Evolutionary conservation across 2,113 vertebrate genomes (phyloP).

Genomic region (Pachypanchax playfairii): DNA sequence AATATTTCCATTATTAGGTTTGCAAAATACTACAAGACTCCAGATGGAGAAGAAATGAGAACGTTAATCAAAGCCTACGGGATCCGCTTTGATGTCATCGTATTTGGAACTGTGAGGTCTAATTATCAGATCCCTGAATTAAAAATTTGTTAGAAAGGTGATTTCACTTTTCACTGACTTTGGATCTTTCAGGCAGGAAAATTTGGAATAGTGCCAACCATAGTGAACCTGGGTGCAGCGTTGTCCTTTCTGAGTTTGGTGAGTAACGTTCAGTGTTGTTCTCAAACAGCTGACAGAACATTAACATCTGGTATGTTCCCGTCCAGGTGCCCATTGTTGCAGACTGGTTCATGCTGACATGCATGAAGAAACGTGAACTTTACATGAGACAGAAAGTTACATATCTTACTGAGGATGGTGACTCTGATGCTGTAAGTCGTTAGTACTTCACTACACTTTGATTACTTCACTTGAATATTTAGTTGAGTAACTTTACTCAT

Average conservation of each 20-base stretch:
- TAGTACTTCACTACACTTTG: not conserved
- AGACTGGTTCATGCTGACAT: slow-evolving; percentile 85
- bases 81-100: slow-evolving; percentile 88
- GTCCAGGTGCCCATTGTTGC: slow-evolving; percentile 82
- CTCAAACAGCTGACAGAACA: accelerated
- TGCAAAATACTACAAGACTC: slow-evolving; percentile 84
- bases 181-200: slow-evolving; percentile 82
- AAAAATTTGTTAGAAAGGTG: accelerated
- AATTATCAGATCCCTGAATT: not conserved
- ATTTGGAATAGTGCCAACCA: slow-evolving; percentile 87
- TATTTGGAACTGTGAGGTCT: slow-evolving; percentile 85
- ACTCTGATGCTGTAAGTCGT: slow-evolving; percentile 75
- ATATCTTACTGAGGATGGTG: slow-evolving; percentile 76
- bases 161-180: not conserved
- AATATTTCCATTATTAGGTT: slow-evolving; percentile 74
- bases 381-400: slow-evolving; percentile 86
- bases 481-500: too few species aligned
- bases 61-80: slow-evolving; percentile 87
- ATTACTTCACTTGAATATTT: not conserved
- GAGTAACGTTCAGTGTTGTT: slow-evolving; percentile 48
- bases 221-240: slow-evolving; percentile 88
- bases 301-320: not conserved
- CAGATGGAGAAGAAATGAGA: slow-evolving; percentile 73
- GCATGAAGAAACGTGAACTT: slow-evolving; percentile 79
- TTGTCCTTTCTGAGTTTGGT: slow-evolving; percentile 86